Percentiles rank a stretch among this genome's conserved stretches.
Conservation (phyloP, 2,797 vertebrate species). For the Loris lydekkerianus region DNA sequence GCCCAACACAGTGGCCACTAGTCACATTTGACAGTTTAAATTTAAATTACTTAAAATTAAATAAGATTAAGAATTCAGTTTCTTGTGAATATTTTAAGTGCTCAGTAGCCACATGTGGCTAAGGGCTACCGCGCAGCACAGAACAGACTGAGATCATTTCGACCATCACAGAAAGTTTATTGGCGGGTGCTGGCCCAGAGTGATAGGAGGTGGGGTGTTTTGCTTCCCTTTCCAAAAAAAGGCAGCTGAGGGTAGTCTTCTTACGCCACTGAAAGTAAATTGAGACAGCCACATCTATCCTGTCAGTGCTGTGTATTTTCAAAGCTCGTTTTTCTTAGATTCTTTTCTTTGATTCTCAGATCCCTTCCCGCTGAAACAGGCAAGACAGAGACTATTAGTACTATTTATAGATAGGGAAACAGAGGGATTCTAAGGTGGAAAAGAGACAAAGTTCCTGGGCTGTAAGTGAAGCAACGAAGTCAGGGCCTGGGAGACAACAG, state of each 20-base stretch:
- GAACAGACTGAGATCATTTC: not conserved
- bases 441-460: not conserved
- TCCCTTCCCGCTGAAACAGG: not conserved
- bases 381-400: not conserved
- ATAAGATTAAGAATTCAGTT: not conserved
- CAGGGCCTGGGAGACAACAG: not conserved
- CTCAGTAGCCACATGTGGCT: not conserved
- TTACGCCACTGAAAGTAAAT: not conserved
- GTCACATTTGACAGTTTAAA: not conserved
- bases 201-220: fast-evolving
- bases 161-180: fast-evolving
- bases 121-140: fast-evolving
- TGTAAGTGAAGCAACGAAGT: not conserved
- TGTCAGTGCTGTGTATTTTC: not conserved
- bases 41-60: not conserved
- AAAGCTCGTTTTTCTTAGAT: not conserved
- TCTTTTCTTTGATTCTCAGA: not conserved
- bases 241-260: not conserved
- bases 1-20: not conserved
- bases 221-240: not conserved
- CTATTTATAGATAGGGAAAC: not conserved
- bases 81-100: not conserved
- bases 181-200: not conserved
- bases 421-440: not conserved
- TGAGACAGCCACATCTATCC: fast-evolving